Base-by-base conservation (phyloP, 1,140 invertebrate species). In the Drosophila dunni region DNA sequence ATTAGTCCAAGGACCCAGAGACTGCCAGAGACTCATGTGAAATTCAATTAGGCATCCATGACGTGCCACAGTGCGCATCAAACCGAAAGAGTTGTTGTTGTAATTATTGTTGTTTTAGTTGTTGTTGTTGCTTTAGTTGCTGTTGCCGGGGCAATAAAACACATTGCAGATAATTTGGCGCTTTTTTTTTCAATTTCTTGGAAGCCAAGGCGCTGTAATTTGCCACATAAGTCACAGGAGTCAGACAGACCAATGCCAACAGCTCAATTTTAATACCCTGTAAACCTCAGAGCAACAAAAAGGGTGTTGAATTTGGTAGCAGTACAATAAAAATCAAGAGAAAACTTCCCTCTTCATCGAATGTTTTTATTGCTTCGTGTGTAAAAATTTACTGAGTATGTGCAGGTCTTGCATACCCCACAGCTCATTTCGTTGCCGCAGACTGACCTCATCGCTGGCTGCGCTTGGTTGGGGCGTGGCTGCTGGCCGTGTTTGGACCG, bases 151-250 rank as follows among this genome's bases (percentile, higher is more conserved):
- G 77, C 84, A 84, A 89, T 84, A 89, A 89, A 89, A 81, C 84
- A 90, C 84, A 89, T 81, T 80, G 78, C 81, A 80, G 81, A 90
- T 89, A 88, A 88, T 88, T 89, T 88, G 78, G 81, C 84, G 77
- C 62, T 58, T 54, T 50, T 63, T 80, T 79, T 89, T 81, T 90
- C 80, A 73, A 75, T 89, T 84, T 89, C 65, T 81, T 89, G 80
- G 85, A 80, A 89, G 70, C 61, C 76, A 54, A 77, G 84, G 42
- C 78, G 70, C 77, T 89, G 84, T 88, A 89, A 89, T 89, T 89
- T 89, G 85, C 75, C 84, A 89, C 84, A 89, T 90, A 89, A 90
- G 84, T 89, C 84, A 89, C 84, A 80, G 68, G 68, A 86, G 82
- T 85, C 82, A 11, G 63, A 42, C 60, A 64, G 58, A 6, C 61